Percentiles rank a stretch among this genome's conserved stretches.
Evolutionary conservation across 2,113 vertebrate species (phyloP).

Genomic region (Phodopus roborovskii): DNA sequence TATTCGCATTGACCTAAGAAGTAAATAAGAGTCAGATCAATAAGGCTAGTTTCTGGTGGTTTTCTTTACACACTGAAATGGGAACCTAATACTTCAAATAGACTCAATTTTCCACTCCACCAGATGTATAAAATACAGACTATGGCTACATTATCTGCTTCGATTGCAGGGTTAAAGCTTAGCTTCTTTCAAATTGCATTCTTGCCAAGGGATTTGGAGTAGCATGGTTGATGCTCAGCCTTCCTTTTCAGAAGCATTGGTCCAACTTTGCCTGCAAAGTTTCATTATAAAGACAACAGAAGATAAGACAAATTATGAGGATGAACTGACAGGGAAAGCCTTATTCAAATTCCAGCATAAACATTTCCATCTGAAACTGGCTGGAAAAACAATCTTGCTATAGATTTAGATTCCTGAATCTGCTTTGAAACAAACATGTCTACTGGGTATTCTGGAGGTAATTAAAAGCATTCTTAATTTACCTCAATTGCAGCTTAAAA

Average conservation of each 20-base stretch:
- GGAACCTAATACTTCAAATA: not conserved
- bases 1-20: conserved; percentile 4
- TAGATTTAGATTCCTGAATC: not conserved
- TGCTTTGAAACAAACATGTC: not conserved
- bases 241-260: not conserved
- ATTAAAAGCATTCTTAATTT: not conserved
- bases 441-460: not conserved
- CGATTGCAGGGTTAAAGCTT: conserved; percentile 46
- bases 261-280: not conserved
- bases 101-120: conserved; percentile 69
- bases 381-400: not conserved
- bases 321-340: not conserved
- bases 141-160: conserved; percentile 17
- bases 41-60: not conserved
- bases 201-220: not conserved
- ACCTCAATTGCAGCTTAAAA: not conserved
- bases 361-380: not conserved
- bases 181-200: conserved; percentile 60
- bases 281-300: not conserved
- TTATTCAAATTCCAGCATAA: conserved; percentile 5
- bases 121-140: conserved; percentile 35
- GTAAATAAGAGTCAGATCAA: not conserved
- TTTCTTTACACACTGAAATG: conserved; percentile 14
- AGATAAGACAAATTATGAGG: not conserved
- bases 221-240: not conserved